phyloP scores from a whole-genome alignment of 2,888 invertebrate genomes.

The Pyrgus malvae region DNA sequence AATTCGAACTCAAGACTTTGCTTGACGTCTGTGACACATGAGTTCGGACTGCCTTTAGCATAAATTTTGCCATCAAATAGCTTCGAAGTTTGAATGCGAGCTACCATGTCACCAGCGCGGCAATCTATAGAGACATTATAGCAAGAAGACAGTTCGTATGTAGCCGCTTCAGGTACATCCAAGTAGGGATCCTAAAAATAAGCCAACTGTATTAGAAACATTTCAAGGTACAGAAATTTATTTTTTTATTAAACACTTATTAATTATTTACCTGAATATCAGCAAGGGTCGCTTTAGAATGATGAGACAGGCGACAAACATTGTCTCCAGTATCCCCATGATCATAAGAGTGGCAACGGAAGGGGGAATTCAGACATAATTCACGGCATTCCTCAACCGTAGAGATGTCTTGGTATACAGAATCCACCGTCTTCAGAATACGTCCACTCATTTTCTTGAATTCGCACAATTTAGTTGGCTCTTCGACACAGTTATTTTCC shows the following conservation, averaged over 20 bases:
- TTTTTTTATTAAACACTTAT: neutral
- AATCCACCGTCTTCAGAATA: constrained; percentile 96
- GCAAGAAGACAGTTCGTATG: constrained; percentile 95
- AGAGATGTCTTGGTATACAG: constrained; percentile 94
- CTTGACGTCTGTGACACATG: constrained; percentile 94
- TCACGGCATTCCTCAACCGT: constrained; percentile 94
- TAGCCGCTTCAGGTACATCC: constrained; percentile 94
- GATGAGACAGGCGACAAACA: constrained; percentile 96
- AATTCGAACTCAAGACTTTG: constrained; percentile 94
- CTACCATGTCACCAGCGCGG: constrained; percentile 95
- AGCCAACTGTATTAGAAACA: neutral
- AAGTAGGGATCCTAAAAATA: constrained; percentile 89
- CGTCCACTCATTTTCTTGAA: constrained; percentile 94
- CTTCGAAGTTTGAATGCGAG: constrained; percentile 94
- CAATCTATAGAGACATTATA: constrained; percentile 97
- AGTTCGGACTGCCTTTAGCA: constrained; percentile 96
- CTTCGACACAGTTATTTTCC: constrained; percentile 96
- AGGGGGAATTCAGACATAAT: constrained; percentile 93
- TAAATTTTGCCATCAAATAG: constrained; percentile 97
- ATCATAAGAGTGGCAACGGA: constrained; percentile 95
- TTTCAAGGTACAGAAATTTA: neutral
- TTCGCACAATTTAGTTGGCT: constrained; percentile 96
- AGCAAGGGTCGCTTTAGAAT: constrained; percentile 92
- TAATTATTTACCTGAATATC: constrained; percentile 87
- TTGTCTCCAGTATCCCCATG: constrained; percentile 96